Base-by-base conservation (phyloP, 2,113 vertebrate species). In the Pleuronectes platessa region DNA sequence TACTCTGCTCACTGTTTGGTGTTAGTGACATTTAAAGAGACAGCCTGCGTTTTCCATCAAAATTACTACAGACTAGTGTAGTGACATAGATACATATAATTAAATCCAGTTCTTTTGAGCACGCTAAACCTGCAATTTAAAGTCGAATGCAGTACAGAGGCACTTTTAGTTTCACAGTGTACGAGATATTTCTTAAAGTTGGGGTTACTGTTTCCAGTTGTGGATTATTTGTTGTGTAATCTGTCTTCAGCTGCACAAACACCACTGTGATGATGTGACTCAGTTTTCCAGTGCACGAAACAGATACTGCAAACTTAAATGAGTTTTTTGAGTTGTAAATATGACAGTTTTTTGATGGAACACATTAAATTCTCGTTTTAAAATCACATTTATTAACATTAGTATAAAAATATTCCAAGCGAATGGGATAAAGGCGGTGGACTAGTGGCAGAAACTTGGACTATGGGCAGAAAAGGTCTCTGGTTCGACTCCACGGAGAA, bases 171-270 rank as follows among this genome's bases (percentile, higher is more conserved):
- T 42, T 76, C 8, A 5, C 4, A n/a, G 45, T 53, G 61, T 4
- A 4, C 17, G 47, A 63, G 62, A 23, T 49, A 3, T 55, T 31
- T 78, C n/a, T 74, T 3, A 31, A 23, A 66, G 67, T n/a, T 15
- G 59, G 55, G 60, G 71, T 82, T 62, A 61, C 80, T 71, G 47
- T 68, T 79, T 63, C 0, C 24, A 77, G 51, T 65, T 72, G 71
- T 75, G 87, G 82, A 87, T 89, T 75, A 85, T 79, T 88, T 81
- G 78, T 83, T 88, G 76, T 88, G 74, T 84, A 89, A 89, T 82
- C 68, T 70, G 31, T 55, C 55, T 54, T 81, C 59, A 49, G 65
- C 64, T 62, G 60, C 31, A 23, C 74, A 71, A 72, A 71, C 45
- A 13, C 35, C 20, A 37, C 71, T 47, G 23, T 18, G 54, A 71